These are phyloP conservation scores for Petroica traversi DNA, from an alignment of 2,113 vertebrate genomes.

Conservation along the genomic window DNA sequence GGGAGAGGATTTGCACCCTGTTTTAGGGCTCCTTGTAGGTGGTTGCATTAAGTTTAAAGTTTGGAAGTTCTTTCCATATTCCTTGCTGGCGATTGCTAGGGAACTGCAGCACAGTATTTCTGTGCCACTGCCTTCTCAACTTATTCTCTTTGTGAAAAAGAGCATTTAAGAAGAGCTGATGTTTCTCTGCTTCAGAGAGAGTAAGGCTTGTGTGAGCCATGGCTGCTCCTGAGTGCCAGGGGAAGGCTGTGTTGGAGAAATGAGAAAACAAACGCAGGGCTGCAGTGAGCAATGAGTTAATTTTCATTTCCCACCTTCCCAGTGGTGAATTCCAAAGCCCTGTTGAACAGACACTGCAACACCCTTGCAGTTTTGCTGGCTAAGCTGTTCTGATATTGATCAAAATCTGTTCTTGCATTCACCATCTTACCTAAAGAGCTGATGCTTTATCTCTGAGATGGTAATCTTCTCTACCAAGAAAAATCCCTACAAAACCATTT, in stretches of 20 bases:
- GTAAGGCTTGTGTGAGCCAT: neutral
- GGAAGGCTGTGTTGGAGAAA: neutral
- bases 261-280: neutral
- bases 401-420: neutral
- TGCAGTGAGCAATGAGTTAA: neutral
- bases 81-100: neutral
- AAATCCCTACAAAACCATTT: neutral
- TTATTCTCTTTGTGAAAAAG: neutral
- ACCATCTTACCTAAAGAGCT: neutral
- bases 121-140: neutral
- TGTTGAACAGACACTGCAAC: neutral
- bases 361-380: neutral
- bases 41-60: fast-evolving
- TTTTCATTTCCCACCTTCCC: neutral
- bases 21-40: neutral
- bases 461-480: neutral
- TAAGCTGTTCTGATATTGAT: neutral
- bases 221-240: neutral
- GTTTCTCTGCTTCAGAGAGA: neutral
- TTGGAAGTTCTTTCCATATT: neutral
- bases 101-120: neutral
- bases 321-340: neutral
- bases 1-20: neutral
- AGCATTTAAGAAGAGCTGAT: neutral
- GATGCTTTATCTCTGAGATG: neutral